Evolutionary conservation across 2,797 vertebrate species (phyloP).

Genomic region (Anguilla pacifica): DNA sequence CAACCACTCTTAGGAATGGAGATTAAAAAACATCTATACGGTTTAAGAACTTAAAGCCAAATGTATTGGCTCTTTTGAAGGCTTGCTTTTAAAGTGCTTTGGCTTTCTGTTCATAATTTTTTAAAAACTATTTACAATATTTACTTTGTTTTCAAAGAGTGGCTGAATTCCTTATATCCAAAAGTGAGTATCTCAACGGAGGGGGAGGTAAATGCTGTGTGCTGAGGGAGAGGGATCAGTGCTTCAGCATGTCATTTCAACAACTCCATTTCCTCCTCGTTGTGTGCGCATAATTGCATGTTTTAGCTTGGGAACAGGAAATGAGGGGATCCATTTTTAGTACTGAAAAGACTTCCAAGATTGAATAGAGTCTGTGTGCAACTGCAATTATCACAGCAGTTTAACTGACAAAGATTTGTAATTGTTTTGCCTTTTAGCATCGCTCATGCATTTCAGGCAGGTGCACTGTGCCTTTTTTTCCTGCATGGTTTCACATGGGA

Average conservation of each 20-base stretch:
- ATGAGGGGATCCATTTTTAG: background rate
- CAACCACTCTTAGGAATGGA: background rate
- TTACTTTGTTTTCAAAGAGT: background rate
- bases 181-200: background rate
- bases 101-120: background rate
- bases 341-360: background rate
- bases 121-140: background rate
- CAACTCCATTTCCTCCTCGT: background rate
- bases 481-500: background rate
- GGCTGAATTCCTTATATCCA: background rate
- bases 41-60: background rate
- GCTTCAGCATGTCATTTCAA: background rate
- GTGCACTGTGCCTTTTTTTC: slow-evolving; percentile 7
- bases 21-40: background rate
- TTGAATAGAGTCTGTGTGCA: background rate
- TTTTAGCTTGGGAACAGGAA: background rate
- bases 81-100: background rate
- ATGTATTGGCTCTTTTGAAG: background rate
- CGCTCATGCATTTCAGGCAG: background rate
- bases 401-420: slow-evolving; percentile 2
- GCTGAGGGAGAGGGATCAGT: background rate
- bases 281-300: background rate
- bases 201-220: background rate
- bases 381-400: background rate
- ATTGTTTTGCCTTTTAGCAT: background rate